Percentiles rank a stretch among this genome's conserved stretches.
Conservation (phyloP, 2,113 vertebrate genomes). For the Quiscalus mexicanus region DNA sequence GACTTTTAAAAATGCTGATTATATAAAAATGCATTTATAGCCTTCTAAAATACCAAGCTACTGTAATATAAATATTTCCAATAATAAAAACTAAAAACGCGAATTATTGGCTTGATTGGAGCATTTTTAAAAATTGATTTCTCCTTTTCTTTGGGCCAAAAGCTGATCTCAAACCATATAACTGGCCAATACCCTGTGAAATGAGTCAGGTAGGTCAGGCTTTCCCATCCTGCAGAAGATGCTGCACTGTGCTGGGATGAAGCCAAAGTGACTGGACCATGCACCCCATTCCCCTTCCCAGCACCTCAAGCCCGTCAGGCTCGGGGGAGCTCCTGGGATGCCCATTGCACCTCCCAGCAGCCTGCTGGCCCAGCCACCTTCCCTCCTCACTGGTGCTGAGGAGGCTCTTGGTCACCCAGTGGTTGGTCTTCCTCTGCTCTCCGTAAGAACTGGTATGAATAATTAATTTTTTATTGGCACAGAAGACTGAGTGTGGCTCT, state of each 20-base stretch:
- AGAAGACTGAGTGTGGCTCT: background rate
- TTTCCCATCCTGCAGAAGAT: background rate
- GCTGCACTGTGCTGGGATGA: background rate
- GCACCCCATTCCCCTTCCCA: background rate
- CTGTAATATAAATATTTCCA: constrained; percentile 60
- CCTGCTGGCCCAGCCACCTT: background rate
- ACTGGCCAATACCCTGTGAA: background rate
- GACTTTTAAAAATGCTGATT: constrained; percentile 58
- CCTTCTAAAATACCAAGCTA: constrained; percentile 44
- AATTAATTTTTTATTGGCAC: background rate
- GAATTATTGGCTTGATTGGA: constrained; percentile 25
- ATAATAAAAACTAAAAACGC: constrained; percentile 35
- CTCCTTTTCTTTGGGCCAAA: background rate
- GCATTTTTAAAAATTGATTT: background rate
- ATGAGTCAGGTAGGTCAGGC: background rate
- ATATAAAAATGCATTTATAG: constrained; percentile 49
- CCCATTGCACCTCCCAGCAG: accelerated
- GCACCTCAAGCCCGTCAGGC: background rate
- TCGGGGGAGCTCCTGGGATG: background rate
- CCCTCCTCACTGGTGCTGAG: background rate
- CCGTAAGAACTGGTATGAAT: background rate
- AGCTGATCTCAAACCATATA: background rate
- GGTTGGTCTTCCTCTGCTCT: background rate
- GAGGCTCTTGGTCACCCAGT: background rate
- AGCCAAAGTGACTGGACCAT: background rate